Evolutionary conservation across 2,113 vertebrate species (phyloP), one percentile per base, ranked within the genome.

Genomic region (Neotragus moschatus): DNA sequence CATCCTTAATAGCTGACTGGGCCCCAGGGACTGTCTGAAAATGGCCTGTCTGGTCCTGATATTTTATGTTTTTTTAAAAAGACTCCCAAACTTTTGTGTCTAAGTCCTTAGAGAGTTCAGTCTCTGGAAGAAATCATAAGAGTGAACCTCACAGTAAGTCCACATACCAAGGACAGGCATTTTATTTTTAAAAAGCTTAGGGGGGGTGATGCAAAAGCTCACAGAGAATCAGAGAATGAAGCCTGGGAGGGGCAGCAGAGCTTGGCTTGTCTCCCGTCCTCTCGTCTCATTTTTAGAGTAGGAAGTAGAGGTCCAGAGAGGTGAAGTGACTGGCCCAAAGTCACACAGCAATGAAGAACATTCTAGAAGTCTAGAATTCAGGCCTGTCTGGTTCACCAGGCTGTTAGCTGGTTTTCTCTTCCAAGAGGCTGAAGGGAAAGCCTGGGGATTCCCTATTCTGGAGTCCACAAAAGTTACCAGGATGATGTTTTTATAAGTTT

Each of bases 1-100:
- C 99, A 98, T 98, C 99, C 99, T 99, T 99, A 99, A 99, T 99
- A 99, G 99, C 99, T 99, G 99, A 99, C 98, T 98, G 98, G 99
- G 99, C 99, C 99, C 98, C 63, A 36, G 99, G 99, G 99, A 99
- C 98, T 93, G 98, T 98, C 98, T 98, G 98, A 99, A 98, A 99
- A 99, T 98, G 99, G 98, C 98, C 99, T 99, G 98, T 98, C 98
- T 98, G 99, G 99, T 99, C 99, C 97, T 95, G 97, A 98, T 99
- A 99, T 99, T 99, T 98, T 99, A 98, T 98, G 98, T 80, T 86
- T 92, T 92, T 88, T 43, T 58, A n/a, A 84, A 77, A 88, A 94
- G 47, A 28, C 8, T 39, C 77, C 36, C 96, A 97, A 98, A 98
- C 98, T 98, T 97, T 97, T 98, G 96, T 98, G 99, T 98, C 99